Percentiles rank a stretch among this genome's conserved stretches.
Evolutionary conservation across 1,140 invertebrate species (phyloP).

Genomic region (Drosophila ananassae): DNA sequence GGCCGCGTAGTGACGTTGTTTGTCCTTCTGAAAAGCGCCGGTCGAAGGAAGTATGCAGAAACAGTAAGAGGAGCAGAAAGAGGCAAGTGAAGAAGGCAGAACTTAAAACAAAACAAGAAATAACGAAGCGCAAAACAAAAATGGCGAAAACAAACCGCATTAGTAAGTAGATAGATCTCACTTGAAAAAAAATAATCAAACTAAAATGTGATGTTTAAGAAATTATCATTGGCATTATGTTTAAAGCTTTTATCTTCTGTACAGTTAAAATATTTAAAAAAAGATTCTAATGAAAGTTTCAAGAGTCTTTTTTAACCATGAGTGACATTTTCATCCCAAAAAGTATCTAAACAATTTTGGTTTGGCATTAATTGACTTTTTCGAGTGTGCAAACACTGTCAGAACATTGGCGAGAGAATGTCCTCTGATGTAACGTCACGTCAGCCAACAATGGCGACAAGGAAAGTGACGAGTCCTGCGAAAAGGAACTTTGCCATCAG

Average conservation of each 20-base stretch:
- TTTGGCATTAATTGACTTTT: background rate
- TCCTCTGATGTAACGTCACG: slow-evolving; percentile 60
- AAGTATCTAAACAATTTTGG: background rate
- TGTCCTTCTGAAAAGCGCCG: slow-evolving; percentile 48
- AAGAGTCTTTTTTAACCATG: no score
- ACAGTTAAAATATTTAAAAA: background rate
- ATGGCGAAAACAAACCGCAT: slow-evolving; percentile 75
- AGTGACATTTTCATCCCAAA: background rate
- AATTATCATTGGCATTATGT: no score
- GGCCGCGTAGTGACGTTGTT: slow-evolving; percentile 78
- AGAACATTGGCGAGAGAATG: slow-evolving; percentile 25
- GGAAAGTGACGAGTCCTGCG: slow-evolving; percentile 51
- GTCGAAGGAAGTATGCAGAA: slow-evolving; percentile 28
- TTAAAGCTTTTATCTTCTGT: no score
- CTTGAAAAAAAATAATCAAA: background rate
- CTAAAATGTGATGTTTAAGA: background rate
- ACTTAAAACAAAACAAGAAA: slow-evolving; percentile 75
- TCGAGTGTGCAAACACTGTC: slow-evolving; percentile 3
- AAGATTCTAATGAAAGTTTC: background rate
- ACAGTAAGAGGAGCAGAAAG: slow-evolving; percentile 5
- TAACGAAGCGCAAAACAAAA: slow-evolving; percentile 75
- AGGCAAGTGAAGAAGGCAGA: slow-evolving; percentile 26
- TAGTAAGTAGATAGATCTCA: slow-evolving; percentile 55
- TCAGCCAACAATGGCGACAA: slow-evolving; percentile 67
- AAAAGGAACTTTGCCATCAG: slow-evolving; percentile 8